phyloP scores from a whole-genome alignment of 1,140 invertebrate species.

The Bathynomus jamesi region DNA sequence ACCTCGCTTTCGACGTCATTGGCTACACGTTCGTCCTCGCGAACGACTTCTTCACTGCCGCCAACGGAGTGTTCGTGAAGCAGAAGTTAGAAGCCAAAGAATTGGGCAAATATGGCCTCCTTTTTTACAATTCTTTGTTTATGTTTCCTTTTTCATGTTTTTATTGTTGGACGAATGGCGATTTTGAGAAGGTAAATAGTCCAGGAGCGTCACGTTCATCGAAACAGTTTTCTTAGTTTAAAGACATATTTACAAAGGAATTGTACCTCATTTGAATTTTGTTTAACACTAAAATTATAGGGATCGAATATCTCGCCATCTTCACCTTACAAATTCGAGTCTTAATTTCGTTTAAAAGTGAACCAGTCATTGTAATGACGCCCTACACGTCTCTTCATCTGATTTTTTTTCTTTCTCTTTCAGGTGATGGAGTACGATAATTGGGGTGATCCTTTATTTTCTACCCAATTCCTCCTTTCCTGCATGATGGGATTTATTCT shows the following conservation, averaged over 20 bases:
- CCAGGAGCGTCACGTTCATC: slow-evolving; percentile 3
- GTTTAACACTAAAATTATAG: no score
- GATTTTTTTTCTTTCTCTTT: no score
- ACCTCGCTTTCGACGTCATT: slow-evolving; percentile 80
- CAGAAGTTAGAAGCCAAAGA: slow-evolving; percentile 91
- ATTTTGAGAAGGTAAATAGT: slow-evolving; percentile 30
- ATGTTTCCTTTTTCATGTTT: slow-evolving; percentile 79
- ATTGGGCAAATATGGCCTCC: slow-evolving; percentile 89
- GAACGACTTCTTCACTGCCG: slow-evolving; percentile 73
- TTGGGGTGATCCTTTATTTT: slow-evolving; percentile 70
- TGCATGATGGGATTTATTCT: slow-evolving; percentile 96
- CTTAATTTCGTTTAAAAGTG: no score
- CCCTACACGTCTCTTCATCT: no score
- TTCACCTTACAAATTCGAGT: no score
- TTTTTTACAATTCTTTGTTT: slow-evolving; percentile 95
- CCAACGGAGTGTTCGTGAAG: slow-evolving; percentile 94
- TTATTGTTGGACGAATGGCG: slow-evolving; percentile 57
- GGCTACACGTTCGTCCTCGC: slow-evolving; percentile 88
- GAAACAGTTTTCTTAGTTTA: no score
- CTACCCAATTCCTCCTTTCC: slow-evolving; percentile 76
- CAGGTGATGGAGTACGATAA: slow-evolving; percentile 55
- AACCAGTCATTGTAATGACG: no score
- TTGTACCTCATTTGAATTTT: no score
- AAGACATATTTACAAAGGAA: no score
- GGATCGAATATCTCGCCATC: no score